phyloP scores from a whole-genome alignment of 2,113 vertebrate species.

The Gyps fulvus region DNA sequence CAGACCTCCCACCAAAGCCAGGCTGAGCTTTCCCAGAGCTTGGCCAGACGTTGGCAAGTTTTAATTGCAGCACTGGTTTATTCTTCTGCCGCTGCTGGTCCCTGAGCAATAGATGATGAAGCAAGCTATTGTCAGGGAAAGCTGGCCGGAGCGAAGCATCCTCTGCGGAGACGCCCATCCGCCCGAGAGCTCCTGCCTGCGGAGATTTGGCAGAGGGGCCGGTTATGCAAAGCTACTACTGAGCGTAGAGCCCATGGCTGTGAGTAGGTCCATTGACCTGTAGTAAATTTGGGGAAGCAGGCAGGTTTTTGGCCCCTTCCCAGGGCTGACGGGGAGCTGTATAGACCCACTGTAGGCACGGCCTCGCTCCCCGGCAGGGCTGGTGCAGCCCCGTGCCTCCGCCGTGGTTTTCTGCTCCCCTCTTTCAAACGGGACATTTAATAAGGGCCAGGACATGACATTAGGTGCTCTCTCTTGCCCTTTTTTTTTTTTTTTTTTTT shows the following conservation, averaged over 20 bases:
- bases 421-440: neutral
- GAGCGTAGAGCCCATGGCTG: neutral
- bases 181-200: neutral
- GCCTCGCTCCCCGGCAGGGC: neutral
- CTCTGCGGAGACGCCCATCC: slow-evolving; percentile 17
- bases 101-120: neutral
- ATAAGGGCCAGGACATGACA: neutral
- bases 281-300: neutral
- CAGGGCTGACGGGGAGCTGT: neutral
- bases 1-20: slow-evolving; percentile 18
- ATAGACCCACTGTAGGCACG: neutral
- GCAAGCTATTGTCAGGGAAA: slow-evolving; percentile 38
- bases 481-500: neutral
- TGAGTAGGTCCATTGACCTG: slow-evolving; percentile 37
- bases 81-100: neutral
- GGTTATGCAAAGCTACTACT: neutral
- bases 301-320: slow-evolving; percentile 33
- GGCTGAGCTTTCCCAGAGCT: slow-evolving; percentile 10
- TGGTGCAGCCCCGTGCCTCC: neutral
- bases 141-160: neutral
- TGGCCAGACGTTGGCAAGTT: neutral
- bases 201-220: neutral
- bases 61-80: neutral
- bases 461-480: neutral
- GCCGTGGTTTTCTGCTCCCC: neutral